A percentile compares a stretch with the other conserved stretches of the same genome.
Conservation (phyloP, 1,140 invertebrate genomes). For the Bathynomus jamesi region DNA sequence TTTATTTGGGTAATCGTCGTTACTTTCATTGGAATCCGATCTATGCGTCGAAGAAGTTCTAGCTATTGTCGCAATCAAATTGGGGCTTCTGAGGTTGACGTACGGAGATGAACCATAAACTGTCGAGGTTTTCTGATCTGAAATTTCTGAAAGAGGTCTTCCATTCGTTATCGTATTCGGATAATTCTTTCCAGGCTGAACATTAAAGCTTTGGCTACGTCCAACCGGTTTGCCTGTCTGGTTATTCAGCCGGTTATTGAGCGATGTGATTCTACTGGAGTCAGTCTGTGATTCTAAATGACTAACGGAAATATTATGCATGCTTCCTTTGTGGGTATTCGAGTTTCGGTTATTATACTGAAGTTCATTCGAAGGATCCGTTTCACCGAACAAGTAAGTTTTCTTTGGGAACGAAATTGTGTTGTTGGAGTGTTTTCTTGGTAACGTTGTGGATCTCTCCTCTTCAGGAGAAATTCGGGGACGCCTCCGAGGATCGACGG, state of each 20-base stretch:
- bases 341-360: constrained; percentile 7
- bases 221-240: constrained; percentile 14
- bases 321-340: constrained; percentile 21
- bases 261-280: not conserved
- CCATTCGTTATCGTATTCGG: not conserved
- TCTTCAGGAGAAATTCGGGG: constrained; percentile 15
- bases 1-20: not conserved
- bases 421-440: constrained; percentile 30
- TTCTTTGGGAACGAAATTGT: constrained; percentile 24
- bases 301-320: constrained; percentile 25
- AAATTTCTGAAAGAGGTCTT: not conserved
- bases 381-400: constrained; percentile 29
- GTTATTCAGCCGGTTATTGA: constrained; percentile 9
- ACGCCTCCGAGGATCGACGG: constrained; percentile 26
- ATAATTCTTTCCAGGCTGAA: constrained; percentile 22
- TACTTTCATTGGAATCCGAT: constrained; percentile 13
- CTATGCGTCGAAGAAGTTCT: constrained; percentile 29
- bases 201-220: constrained; percentile 33
- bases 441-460: constrained; percentile 23
- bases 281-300: constrained; percentile 16
- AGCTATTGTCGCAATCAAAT: constrained; percentile 34
- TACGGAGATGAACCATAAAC: constrained; percentile 23
- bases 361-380: not conserved
- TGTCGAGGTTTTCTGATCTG: constrained; percentile 17
- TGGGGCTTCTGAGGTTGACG: constrained; percentile 25